Evolutionary conservation across 2,888 invertebrate genomes (phyloP).

Genomic region (Stegana nigrithorax): DNA sequence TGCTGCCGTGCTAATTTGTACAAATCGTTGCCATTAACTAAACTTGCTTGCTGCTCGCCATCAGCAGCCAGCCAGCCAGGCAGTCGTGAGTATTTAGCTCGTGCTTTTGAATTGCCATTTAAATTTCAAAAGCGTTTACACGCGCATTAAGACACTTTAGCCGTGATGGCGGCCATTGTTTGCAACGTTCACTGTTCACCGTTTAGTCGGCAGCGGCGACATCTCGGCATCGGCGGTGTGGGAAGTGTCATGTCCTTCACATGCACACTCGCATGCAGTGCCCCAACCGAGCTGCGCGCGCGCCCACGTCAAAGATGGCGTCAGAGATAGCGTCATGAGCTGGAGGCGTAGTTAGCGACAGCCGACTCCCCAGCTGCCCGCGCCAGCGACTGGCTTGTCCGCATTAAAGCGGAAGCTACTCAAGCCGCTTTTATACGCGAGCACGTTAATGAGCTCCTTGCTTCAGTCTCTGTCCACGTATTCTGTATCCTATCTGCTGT

Average conservation of each 20-base stretch:
- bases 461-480: neutral
- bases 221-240: conserved; percentile 25
- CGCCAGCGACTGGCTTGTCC: too few species aligned
- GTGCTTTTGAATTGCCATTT: conserved; percentile 30
- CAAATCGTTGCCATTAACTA: conserved; percentile 51
- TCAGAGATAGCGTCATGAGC: too few species aligned
- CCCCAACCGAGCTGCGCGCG: too few species aligned
- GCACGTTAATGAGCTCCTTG: conserved; percentile 4
- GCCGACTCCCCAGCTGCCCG: too few species aligned
- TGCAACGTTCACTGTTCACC: too few species aligned
- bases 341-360: too few species aligned
- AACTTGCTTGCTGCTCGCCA: conserved; percentile 40
- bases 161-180: neutral
- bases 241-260: conserved; percentile 19
- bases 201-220: too few species aligned
- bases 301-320: too few species aligned
- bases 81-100: conserved; percentile 24
- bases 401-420: conserved; percentile 1
- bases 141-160: conserved; percentile 34
- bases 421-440: neutral
- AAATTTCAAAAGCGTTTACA: conserved; percentile 36
- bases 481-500: too few species aligned
- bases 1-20: conserved; percentile 46
- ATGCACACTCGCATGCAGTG: too few species aligned
- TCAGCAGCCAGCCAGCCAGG: neutral